Evolutionary conservation across 2,888 invertebrate genomes (phyloP).

Genomic region (Ectropis crepuscularia): DNA sequence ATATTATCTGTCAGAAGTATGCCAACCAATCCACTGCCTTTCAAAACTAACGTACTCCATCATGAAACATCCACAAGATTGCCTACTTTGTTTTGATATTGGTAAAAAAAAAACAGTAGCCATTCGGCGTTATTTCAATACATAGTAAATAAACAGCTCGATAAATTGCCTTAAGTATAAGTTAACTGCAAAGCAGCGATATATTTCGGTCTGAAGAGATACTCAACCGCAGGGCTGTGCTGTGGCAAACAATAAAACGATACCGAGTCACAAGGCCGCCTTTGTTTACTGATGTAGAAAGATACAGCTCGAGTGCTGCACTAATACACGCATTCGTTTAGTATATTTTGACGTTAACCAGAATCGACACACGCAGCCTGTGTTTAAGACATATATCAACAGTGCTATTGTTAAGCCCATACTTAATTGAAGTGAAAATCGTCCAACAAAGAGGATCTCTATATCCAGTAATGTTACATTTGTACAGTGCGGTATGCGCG

Average conservation of each 20-base stretch:
- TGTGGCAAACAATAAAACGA: conserved; percentile 76
- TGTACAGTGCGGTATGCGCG: conserved; percentile 1
- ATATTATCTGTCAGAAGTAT: no score
- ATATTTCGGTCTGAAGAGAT: conserved; percentile 47
- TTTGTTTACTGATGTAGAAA: conserved; percentile 78
- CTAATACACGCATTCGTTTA: conserved; percentile 44
- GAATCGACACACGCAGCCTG: conserved; percentile 33
- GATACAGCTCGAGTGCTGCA: conserved; percentile 57
- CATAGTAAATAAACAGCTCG: neutral
- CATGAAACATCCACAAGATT: no score
- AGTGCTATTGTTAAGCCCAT: conserved; percentile 22
- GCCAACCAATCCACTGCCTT: no score
- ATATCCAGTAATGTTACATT: neutral
- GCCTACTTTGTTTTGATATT: no score
- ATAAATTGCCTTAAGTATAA: conserved; percentile 1
- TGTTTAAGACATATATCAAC: conserved; percentile 28
- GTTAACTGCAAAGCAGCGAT: conserved; percentile 17
- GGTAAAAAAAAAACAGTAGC: neutral
- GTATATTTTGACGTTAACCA: conserved; percentile 38
- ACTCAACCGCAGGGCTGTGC: conserved; percentile 69
- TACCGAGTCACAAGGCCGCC: conserved; percentile 72
- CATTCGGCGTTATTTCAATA: neutral
- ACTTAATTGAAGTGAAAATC: conserved; percentile 16
- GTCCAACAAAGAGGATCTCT: conserved; percentile 11
- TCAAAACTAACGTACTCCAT: no score